Base-by-base conservation (phyloP, 2,113 vertebrate species). In the Nycticebus coucang region DNA sequence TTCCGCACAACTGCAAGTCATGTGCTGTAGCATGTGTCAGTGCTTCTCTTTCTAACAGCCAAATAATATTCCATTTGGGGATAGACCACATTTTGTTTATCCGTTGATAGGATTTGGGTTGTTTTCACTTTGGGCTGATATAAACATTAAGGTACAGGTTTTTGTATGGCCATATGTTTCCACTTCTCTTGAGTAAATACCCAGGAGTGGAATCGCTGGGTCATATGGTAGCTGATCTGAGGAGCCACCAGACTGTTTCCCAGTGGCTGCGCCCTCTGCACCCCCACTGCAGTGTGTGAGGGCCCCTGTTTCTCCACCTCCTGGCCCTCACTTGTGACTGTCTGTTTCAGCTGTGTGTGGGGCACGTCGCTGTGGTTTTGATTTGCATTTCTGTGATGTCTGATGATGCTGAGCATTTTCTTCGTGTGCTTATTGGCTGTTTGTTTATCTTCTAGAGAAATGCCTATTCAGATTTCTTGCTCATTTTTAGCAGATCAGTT, bases 181-280 rank as follows among this genome's bases (percentile, higher is more conserved):
- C 18, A 11, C 35, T 59, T 55, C 41, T 82, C 45, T n/a, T n/a
- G n/a, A 35, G 50, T 33, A 1, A 37, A 55, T 3, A 7, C 53
- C 50, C 11, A 45, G 35, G 33, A 22, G 64, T 41, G 78, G 78
- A 18, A 33, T 24, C 21, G 5, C 41, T 24, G n/a, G 85, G 57
- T 41, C 33, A 4, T 11, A 3, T 4, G 35, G 68, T 35, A 18
- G 5, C 28, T 24, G 14, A 0, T 5, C 4, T 8, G 28, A 28
- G 18, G 5, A 50, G 4, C 17, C 19, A 24, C 10, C 11, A 53
- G 19, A 21, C 1, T 41, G 26, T 72, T 60, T 45, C 30, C 37
- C 68, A 35, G 22, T 4, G 30, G 15, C 74, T 9, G 9, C 15
- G 2, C 50, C 13, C 4, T 57, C 17, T 2, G 13, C 35, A 3